phyloP scores from a whole-genome alignment of 2,113 vertebrate species.

The Cyprinus carpio region DNA sequence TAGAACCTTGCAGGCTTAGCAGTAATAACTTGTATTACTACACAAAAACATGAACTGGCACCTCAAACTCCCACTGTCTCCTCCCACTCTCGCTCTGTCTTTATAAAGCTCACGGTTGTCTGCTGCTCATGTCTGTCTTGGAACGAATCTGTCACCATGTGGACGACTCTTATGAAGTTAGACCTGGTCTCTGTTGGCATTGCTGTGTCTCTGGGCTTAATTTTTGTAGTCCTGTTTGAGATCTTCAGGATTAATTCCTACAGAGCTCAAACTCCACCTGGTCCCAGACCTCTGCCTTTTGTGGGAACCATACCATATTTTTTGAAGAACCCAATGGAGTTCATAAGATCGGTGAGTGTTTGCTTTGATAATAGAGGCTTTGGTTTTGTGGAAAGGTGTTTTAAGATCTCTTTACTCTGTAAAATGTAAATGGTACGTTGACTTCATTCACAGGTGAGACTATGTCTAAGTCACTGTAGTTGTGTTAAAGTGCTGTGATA shows the following conservation, averaged over 20 bases:
- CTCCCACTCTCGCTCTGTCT: too few species aligned
- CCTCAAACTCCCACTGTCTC: too few species aligned
- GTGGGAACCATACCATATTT: constrained; percentile 43
- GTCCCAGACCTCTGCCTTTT: constrained; percentile 51
- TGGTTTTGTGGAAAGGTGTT: neutral
- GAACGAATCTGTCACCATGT: too few species aligned
- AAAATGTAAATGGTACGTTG: neutral
- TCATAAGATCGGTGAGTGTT: constrained; percentile 40
- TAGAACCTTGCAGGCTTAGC: too few species aligned
- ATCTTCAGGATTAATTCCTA: constrained; percentile 43
- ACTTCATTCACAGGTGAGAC: neutral
- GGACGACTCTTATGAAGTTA: too few species aligned
- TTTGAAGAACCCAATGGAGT: constrained; percentile 20
- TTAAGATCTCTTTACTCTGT: neutral
- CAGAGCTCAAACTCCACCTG: constrained; percentile 43
- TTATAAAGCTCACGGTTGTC: too few species aligned
- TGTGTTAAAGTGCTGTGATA: too few species aligned
- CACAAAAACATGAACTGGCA: too few species aligned
- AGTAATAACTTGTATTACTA: too few species aligned
- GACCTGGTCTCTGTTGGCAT: neutral
- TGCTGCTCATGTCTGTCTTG: too few species aligned
- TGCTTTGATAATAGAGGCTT: neutral
- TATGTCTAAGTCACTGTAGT: too few species aligned
- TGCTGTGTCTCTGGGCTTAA: neutral
- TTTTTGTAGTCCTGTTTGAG: constrained; percentile 49